These are phyloP conservation scores for Perizoma flavofasciatum DNA, from an alignment of 2,888 invertebrate species.

Conservation along the genomic window DNA sequence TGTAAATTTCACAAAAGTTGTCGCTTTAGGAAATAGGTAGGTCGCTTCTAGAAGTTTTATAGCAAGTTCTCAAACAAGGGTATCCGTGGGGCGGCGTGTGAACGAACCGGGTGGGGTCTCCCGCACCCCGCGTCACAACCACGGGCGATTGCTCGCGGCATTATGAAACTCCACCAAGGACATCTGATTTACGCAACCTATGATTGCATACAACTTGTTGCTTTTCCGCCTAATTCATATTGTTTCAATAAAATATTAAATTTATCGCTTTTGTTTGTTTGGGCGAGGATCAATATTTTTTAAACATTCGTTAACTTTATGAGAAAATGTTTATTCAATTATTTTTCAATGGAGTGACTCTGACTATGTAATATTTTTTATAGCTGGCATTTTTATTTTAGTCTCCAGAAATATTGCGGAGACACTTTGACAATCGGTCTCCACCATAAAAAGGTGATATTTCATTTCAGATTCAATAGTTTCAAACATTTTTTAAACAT, in stretches of 20 bases:
- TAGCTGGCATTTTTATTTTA: too few species aligned
- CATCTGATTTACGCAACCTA: conserved; percentile 45
- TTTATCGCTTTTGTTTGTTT: neutral
- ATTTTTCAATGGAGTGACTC: too few species aligned
- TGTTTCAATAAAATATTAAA: conserved; percentile 7
- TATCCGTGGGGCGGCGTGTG: conserved; percentile 61
- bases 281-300: conserved; percentile 3
- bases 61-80: conserved; percentile 39
- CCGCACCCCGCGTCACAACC: conserved; percentile 55
- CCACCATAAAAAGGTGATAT: too few species aligned
- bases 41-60: conserved; percentile 37
- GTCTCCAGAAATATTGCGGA: too few species aligned
- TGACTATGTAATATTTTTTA: too few species aligned
- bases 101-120: conserved; percentile 62
- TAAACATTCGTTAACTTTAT: neutral
- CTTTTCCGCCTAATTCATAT: conserved; percentile 33
- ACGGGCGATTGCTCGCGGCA: conserved; percentile 60
- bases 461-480: too few species aligned
- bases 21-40: neutral
- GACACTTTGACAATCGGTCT: too few species aligned
- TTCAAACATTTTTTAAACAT: too few species aligned
- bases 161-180: conserved; percentile 52
- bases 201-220: conserved; percentile 37
- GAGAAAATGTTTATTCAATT: neutral
- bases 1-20: neutral